Evolutionary conservation across 2,888 invertebrate genomes (phyloP), one percentile per base, ranked within the genome.

Genomic region (Ophion ventricosus): DNA sequence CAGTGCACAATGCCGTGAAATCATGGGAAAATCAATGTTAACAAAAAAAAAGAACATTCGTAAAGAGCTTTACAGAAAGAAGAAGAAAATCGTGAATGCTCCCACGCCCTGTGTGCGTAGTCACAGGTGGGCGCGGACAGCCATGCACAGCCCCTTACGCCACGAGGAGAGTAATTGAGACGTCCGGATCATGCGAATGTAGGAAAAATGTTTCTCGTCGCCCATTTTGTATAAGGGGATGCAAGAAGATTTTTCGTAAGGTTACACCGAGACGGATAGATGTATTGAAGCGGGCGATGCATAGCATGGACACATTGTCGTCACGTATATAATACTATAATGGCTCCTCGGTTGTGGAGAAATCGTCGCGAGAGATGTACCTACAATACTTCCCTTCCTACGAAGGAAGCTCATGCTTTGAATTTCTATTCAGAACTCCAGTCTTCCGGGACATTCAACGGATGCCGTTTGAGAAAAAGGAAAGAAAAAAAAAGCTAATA

Each of bases 111-210:
- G 74, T 63, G 49, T 43, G 59, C 26, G 59, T 25, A 66, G 64
- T 84, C 73, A 80, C 83, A 84, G 80, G 80, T 84, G 83, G 80
- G 83, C 57, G 80, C 57, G 77, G 80, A 80, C 73, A 80, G 74
- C 14, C 67, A 35, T 17, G 49, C 59, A 61, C 17, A 70, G 70
- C 66, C 56, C 25, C 61, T 56, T 40, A 43, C 61, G 23, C n/a
- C 26, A 87, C 86, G 86, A 86, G 87, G 86, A 59, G 66, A 87
- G 90, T 92, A 92, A 92, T 92, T 91, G 91, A 91, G 91, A 91
- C 88, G 87, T 89, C 64, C 63, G 78, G 74, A 56, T 69, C 73
- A 66, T 75, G 82, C 73, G 80, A 84, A 82, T 59, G 70, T 35
- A 61, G 79, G 63, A 79, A 70, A 70, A 75, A 25, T 54, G 40